Evolutionary conservation across 2,888 invertebrate species (phyloP), one percentile per base, ranked within the genome.

Genomic region (Netelia fuscicornis): DNA sequence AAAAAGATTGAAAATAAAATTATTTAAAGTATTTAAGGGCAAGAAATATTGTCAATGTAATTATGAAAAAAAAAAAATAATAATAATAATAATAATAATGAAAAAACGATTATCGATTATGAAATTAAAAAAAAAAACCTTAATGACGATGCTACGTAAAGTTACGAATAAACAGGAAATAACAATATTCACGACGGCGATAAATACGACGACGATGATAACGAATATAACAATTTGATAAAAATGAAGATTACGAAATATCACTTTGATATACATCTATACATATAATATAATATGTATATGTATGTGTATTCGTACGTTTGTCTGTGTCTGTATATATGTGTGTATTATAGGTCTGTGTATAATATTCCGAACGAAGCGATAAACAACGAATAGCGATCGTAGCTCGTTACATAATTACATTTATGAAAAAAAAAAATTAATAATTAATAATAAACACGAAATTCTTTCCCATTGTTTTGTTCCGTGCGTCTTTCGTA

Each of bases 141-240:
- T 2, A 1, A 30, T 52, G 52, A 70, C 13, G 30, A 52, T 23
- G 67, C n/a, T 20, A 1, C n/a, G 23, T 25, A 60, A 60, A 37
- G 17, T 48, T 56, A 71, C 17, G 71, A 11, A 77, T 71, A 71
- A 62, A 70, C 17, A 30, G 42, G n/a, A 60, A 67, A 23, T 78
- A 60, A 70, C 78, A 78, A 78, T 65, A 58, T 78, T 70, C 44
- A 80, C 65, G 79, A 72, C 37, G 71, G 71, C 67, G 60, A 30
- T 30, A 68, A 68, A 56, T n/a, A 76, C 71, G 70, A 78, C 78
- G 70, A 81, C 72, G 83, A 78, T 74, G 52, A 83, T 83, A 74
- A 79, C 74, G 71, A 82, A 58, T 44, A 30, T 78, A 78, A 78
- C 58, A 83, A 78, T 62, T 74, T 74, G 72, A 68, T 83, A 70